Evolutionary conservation across 2,113 vertebrate species (phyloP), one percentile per base, ranked within the genome.

Genomic region (Corythaeola cristata): DNA sequence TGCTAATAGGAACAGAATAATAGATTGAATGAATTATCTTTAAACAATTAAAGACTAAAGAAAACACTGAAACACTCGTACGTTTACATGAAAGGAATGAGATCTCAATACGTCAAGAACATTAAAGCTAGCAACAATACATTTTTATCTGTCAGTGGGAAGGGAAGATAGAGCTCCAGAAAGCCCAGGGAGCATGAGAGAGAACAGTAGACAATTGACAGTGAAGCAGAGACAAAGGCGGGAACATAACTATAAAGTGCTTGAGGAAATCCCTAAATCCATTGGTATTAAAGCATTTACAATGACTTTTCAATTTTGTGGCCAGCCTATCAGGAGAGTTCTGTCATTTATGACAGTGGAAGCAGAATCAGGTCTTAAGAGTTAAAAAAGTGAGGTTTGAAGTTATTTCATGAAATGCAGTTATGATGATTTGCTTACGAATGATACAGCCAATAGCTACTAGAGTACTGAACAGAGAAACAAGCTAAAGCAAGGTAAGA

Each of bases 221-320:
- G 85, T 22, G 81, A 93, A 96, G 77, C 85, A 85, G 52, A 87
- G 82, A 97, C 96, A 97, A 96, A 95, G 92, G 89, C 95, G 96
- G 95, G 93, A 97, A 97, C 82, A 19, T 55, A 94, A 89, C 96
- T 94, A 89, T 97, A 95, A 97, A 97, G 92, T 95, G 90, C 93
- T 95, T 90, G 91, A 96, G 94, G 94, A 97, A 97, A 97, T 97
- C 96, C 90, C 82, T 91, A 96, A 97, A 97, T 97, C 94, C 37
- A 0, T 35, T 49, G 83, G 81, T 79, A 93, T 97, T 95, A 91
- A 95, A 93, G 88, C 87, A 73, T 69, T 90, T 88, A 89, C 81
- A 96, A 71, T 60, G 72, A 89, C 84, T 94, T 97, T 77, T 96
- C 78, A 87, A 52, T 90, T 79, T 68, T 69, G 62, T 77, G 86